Base-by-base conservation (phyloP, 1,140 invertebrate species). In the Calephelis virginiensis region DNA sequence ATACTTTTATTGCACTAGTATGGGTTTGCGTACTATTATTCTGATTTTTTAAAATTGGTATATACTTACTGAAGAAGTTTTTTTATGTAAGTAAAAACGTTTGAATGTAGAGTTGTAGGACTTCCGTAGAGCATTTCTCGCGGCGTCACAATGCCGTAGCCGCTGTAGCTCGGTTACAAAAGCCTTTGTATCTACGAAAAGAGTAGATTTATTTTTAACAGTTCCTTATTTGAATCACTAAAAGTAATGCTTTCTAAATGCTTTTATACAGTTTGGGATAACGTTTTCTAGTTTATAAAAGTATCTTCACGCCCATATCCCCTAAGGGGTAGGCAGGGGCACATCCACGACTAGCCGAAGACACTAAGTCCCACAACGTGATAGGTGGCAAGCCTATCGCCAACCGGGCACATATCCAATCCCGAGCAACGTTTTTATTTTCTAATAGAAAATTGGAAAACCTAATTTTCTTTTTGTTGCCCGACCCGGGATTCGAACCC, bases 161-260 rank as follows among this genome's bases (percentile, higher is more conserved):
- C 8, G 50, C 11, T 10, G 50, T 56, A 56, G 50, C 50, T 5
- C 14, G 6, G 17, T 28, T 37, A 56, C 50, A 37, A 56, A 28
- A 37, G 50, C 17, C 50, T 56, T 37, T 56, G 17, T 12, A 17
- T 56, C 28, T 56, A 56, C 50, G 17, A 56, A 56, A 56, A 17
- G 50, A 17, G 50, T 56, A 56, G 17, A 14, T 37, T 56, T 56
- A 56, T 56, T 56, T 56, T 56, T 56, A 17, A 38, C 9, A 50
- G 53, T 38, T 56, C 28, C 50, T 59, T 59, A 59, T 59, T 59
- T 59, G 53, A 59, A 59, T 59, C 28, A 28, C 14, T 28, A 56
- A 56, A 56, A 37, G 50, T 56, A 9, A 37, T 10, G 50, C 13
- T 10, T 37, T 28, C 10, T 56, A 56, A 56, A 56, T 37, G 50